phyloP scores from a whole-genome alignment of 2,797 vertebrate species.

The Alosa sapidissima region DNA sequence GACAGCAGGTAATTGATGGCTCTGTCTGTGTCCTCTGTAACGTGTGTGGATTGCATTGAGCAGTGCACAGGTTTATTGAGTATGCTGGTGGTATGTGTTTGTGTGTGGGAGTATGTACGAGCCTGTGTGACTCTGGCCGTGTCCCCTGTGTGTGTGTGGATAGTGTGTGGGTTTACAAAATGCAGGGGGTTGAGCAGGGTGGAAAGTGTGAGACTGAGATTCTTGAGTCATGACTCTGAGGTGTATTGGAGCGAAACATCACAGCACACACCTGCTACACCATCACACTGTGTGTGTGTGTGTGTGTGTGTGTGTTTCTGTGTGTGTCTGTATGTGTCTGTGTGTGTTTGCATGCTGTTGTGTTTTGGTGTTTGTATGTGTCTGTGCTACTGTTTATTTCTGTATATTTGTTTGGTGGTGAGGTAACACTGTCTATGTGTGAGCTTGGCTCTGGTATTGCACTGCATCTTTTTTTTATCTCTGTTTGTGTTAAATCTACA shows the following conservation, averaged over 20 bases:
- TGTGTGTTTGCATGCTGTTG: background rate
- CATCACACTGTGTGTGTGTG: conserved; percentile 55
- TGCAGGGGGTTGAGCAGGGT: background rate
- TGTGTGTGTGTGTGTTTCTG: conserved; percentile 20
- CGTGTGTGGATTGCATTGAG: background rate
- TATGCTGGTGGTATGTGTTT: background rate
- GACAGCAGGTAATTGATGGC: background rate
- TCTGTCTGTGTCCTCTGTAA: background rate
- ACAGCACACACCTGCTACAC: conserved; percentile 70
- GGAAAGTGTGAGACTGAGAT: conserved; percentile 49
- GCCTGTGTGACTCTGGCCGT: too few species aligned
- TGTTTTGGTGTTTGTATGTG: background rate
- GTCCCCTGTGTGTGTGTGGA: background rate
- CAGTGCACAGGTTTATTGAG: background rate
- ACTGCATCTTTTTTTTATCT: too few species aligned
- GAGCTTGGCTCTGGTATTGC: too few species aligned
- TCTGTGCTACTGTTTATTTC: background rate
- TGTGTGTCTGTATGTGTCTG: conserved; percentile 17
- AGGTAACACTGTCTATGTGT: background rate
- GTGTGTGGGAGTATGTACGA: background rate
- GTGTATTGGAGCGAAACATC: conserved; percentile 59
- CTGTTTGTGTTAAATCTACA: too few species aligned
- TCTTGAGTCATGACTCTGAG: conserved; percentile 66
- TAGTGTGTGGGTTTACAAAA: background rate
- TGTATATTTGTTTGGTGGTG: background rate